Evolutionary conservation across 2,797 vertebrate genomes (phyloP).

Genomic region (Protosalanx chinensis): DNA sequence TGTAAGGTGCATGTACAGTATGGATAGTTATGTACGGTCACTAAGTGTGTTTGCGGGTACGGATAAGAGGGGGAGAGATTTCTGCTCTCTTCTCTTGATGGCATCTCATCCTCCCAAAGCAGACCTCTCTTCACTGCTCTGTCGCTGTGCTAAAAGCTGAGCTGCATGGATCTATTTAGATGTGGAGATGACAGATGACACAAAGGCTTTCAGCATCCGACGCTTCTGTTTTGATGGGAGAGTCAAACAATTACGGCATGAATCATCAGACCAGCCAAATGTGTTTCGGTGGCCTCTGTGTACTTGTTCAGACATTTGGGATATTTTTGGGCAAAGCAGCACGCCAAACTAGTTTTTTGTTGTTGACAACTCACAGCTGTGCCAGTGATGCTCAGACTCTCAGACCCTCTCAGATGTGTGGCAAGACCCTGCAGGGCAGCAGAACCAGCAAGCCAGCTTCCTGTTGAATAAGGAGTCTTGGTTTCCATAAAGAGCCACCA

Average conservation of each 20-base stretch:
- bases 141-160: not conserved
- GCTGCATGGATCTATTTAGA: constrained; percentile 15
- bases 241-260: constrained; percentile 19
- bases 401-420: not conserved
- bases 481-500: not conserved
- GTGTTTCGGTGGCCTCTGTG: not conserved
- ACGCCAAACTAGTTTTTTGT: not conserved
- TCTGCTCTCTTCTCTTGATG: constrained; percentile 19
- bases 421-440: not conserved
- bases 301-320: not conserved
- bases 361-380: not conserved
- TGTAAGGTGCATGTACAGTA: constrained; percentile 8
- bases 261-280: constrained; percentile 7
- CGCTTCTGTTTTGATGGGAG: constrained; percentile 9
- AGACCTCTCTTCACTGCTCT: constrained; percentile 5
- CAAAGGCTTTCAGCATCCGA: not conserved
- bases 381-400: not conserved
- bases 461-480: not conserved
- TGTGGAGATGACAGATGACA: constrained; percentile 19
- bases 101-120: constrained; percentile 15
- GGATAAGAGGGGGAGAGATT: constrained; percentile 28
- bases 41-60: constrained; percentile 14
- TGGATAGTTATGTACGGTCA: constrained; percentile 3
- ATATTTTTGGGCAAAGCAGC: not conserved
- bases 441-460: not conserved